Base-by-base conservation (phyloP, 1,140 invertebrate species). In the Mamestra configurata region DNA sequence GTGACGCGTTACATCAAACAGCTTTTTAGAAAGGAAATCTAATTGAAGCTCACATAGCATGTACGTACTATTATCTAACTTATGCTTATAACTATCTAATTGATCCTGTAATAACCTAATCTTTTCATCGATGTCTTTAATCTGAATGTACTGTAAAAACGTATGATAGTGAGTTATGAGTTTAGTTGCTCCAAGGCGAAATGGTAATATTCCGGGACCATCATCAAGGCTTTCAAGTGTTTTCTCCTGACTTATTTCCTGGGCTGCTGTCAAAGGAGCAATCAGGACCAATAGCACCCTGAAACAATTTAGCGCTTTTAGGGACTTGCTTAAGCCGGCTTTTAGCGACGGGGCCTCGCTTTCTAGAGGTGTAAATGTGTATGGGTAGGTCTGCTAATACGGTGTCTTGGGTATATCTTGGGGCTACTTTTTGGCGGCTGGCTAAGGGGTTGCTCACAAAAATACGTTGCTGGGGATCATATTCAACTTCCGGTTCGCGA, bases 241-340 rank as follows among this genome's bases (percentile, higher is more conserved):
- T 79, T 81, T 83, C 76, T 81, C 73, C 27, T 51, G 77, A 31
- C 72, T 77, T 57, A 72, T 73, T 40, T 77, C 78, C 13, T 64
- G 51, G 31, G 75, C 0, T 22, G 27, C n/a, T 46, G 49, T 77
- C 40, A 27, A 57, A 70, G 2, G 79, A 68, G 79, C 37, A 77
- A 31, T 75, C n/a, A 82, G 70, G 27, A 81, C 64, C 70, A 82
- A 40, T 53, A 79, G 53, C 35, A 68, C 51, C 77, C 84, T 86
- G 82, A 43, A 86, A 84, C 82, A 86, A 82, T 70, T 82, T 59
- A 4, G 77, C 78, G n/a, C 70, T 59, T 78, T 85, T 81, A 80
- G 81, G 79, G 15, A 80, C 51, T 71, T 78, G 35, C 70, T 81
- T 81, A 24, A 85, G 49, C 37, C 80, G 35, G 8, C 46, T 70